Conservation (phyloP, 1,140 invertebrate species). For the Danaus plexippus region DNA sequence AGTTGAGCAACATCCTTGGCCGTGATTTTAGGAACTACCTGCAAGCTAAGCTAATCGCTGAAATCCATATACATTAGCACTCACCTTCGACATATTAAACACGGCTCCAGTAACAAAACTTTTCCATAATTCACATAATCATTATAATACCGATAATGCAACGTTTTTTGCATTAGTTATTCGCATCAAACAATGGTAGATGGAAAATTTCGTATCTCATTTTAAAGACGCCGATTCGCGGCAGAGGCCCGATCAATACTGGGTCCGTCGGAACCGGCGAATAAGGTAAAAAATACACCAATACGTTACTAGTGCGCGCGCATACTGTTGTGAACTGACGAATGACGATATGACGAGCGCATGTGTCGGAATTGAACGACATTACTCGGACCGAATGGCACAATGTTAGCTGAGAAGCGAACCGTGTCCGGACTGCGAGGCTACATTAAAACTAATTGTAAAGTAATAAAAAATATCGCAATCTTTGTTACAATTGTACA, state of each 20-base stretch:
- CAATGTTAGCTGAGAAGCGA: constrained; percentile 13
- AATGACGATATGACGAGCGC: constrained; percentile 43
- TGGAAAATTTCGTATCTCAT: constrained; percentile 49
- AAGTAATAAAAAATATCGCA: constrained; percentile 21
- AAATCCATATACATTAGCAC: constrained; percentile 24
- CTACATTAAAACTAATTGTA: constrained; percentile 27
- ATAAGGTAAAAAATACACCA: constrained; percentile 58
- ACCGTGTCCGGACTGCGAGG: constrained; percentile 26
- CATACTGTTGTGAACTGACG: constrained; percentile 61
- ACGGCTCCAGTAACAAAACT: constrained; percentile 15
- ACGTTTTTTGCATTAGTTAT: constrained; percentile 16
- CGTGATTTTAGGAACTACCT: constrained; percentile 49
- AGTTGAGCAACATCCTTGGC: constrained; percentile 40
- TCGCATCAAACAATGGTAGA: constrained; percentile 32
- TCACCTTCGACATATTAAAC: constrained; percentile 60
- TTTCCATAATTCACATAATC: constrained; percentile 18
- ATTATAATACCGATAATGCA: constrained; percentile 16
- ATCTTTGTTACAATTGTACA: constrained; percentile 14
- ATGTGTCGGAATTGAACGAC: constrained; percentile 31
- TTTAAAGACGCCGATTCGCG: constrained; percentile 56
- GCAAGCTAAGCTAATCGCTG: constrained; percentile 23
- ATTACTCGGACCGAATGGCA: constrained; percentile 21
- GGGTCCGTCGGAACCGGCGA: constrained; percentile 47
- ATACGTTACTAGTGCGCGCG: constrained; percentile 56
- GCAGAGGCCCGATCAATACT: constrained; percentile 66